A percentile compares a stretch with the other conserved stretches of the same genome.
Evolutionary conservation across 2,888 invertebrate genomes (phyloP).

Genomic region (Nasonovia ribisnigri): DNA sequence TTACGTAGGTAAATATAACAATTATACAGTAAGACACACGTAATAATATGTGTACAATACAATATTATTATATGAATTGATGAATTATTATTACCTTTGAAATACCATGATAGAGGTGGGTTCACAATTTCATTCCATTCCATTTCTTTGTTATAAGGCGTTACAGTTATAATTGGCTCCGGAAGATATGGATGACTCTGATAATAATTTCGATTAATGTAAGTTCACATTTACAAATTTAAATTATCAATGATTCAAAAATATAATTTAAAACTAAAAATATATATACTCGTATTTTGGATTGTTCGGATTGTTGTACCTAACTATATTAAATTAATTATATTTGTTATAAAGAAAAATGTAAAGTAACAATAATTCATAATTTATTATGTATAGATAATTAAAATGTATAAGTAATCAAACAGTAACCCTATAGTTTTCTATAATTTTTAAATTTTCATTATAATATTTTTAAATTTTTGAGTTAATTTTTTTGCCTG

Average conservation of each 20-base stretch:
- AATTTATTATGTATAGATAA: not conserved
- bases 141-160: not conserved
- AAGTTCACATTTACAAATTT: not conserved
- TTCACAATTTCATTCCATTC: conserved; percentile 1
- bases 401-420: not conserved
- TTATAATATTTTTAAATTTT: not conserved
- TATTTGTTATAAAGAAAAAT: not conserved
- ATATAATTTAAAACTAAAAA: not conserved
- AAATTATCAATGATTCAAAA: not conserved
- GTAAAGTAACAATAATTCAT: not conserved
- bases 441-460: not conserved
- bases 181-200: not conserved
- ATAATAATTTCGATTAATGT: not conserved
- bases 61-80: no score
- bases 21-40: not conserved
- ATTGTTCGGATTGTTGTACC: not conserved
- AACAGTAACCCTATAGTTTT: not conserved
- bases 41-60: no score
- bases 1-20: not conserved
- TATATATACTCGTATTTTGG: not conserved
- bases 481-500: no score
- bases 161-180: not conserved
- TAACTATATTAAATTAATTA: not conserved
- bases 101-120: conserved; percentile 62
- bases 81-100: conserved; percentile 33